Base-by-base conservation (phyloP, 2,797 vertebrate species). In the Chelonia mydas region DNA sequence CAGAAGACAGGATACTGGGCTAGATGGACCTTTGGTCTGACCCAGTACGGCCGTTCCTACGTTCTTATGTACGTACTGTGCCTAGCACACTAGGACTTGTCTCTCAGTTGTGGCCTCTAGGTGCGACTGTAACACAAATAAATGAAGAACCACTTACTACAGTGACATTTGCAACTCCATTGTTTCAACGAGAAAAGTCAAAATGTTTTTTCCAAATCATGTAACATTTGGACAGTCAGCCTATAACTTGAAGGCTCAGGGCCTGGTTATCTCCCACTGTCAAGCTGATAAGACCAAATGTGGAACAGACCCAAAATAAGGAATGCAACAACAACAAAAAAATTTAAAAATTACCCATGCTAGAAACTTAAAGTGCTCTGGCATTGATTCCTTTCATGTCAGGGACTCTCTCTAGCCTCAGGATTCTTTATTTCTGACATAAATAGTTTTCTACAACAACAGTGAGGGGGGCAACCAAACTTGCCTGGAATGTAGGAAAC, bases 41-140 rank as follows among this genome's bases (percentile, higher is more conserved):
- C 51, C 51, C 51, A 21, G 51, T 53, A 7, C 8, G 19, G 19
- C 51, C 17, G 51, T 53, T 53, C 51, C 51, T 53, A 53, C 51
- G 21, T 53, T 53, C 51, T 53, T n/a, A 51, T 49, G 21, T 90
- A 7, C 57, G 76, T 47, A 87, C 79, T 57, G 92, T 37, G n/a
- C 5, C 3, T 84, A 85, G 28, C 78, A 83, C 1, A 23, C 53
- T 53, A 28, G 7, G 19, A 95, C 33, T 3, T 37, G 41, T 82
- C 61, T 82, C 85, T 77, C 65, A 93, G 57, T 4, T 28, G 81
- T n/a, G 28, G 53, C n/a, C 50, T 61, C 82, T 25, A 92, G 72
- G 27, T 49, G 61, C 83, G 88, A 92, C 55, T 92, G 65, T 80
- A 93, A 85, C 65, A 90, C 57, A 11, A 94, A 88, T 84, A 84